Evolutionary conservation across 2,888 invertebrate species (phyloP).

Genomic region (Sphecodes monilicornis): DNA sequence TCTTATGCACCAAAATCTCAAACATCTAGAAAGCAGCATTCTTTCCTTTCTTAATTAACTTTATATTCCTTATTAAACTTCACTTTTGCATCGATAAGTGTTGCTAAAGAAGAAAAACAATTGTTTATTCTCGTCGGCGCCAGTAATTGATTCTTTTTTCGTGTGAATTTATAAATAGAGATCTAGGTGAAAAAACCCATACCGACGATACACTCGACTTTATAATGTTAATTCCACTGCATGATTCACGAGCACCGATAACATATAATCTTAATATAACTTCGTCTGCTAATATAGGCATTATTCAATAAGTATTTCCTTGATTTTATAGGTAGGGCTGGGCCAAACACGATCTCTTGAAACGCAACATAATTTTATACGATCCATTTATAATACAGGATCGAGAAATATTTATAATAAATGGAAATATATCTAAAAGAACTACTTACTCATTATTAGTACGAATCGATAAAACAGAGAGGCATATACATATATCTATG

Average conservation of each 20-base stretch:
- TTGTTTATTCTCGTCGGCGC: constrained; percentile 1
- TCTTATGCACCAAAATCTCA: background rate
- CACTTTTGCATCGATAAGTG: constrained; percentile 1
- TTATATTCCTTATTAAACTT: constrained; percentile 3
- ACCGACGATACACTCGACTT: constrained; percentile 12
- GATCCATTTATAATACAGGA: background rate
- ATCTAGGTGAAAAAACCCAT: constrained; percentile 38
- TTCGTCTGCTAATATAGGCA: constrained; percentile 36
- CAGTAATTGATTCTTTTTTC: constrained; percentile 6
- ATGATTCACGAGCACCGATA: constrained; percentile 47
- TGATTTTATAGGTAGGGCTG: background rate
- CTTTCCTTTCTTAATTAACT: constrained; percentile 5
- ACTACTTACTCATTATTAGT: constrained; percentile 27
- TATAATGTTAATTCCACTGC: constrained; percentile 21
- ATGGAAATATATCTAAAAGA: background rate
- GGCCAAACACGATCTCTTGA: background rate
- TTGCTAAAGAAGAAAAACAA: constrained; percentile 16
- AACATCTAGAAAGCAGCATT: background rate
- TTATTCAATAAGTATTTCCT: constrained; percentile 31
- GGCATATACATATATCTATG: background rate
- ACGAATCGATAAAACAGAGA: constrained; percentile 32
- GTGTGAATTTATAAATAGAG: constrained; percentile 28
- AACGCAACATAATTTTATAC: constrained; percentile 8
- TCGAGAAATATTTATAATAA: background rate
- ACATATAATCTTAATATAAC: constrained; percentile 40